Percentiles rank a stretch among this genome's conserved stretches.
These are phyloP conservation scores for Solenodon paradoxus DNA, from an alignment of 2,113 vertebrate genomes.

Conservation along the genomic window DNA sequence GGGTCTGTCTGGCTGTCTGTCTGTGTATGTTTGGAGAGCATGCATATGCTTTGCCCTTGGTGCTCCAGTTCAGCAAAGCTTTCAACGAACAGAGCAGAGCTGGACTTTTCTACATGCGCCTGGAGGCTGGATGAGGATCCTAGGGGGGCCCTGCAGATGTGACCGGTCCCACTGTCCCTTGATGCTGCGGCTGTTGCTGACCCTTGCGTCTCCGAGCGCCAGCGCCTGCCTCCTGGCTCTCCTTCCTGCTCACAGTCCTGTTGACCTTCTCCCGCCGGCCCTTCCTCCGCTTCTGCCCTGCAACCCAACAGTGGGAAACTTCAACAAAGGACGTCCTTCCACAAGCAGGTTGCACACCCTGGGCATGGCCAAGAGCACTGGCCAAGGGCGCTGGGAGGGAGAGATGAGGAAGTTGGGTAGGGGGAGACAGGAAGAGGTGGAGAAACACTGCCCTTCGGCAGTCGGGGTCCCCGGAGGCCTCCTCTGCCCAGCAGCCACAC, in stretches of 20 bases:
- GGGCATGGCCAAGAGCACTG: neutral
- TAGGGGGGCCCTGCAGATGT: conserved; percentile 84
- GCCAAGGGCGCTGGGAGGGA: neutral
- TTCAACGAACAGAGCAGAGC: conserved; percentile 79
- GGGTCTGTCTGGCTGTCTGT: neutral
- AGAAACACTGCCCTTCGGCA: neutral
- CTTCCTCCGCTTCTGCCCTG: conserved; percentile 86
- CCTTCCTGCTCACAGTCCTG: conserved; percentile 82
- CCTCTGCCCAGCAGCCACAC: neutral
- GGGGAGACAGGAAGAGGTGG: neutral
- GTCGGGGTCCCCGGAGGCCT: neutral
- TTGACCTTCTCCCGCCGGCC: conserved; percentile 80
- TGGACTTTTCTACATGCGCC: conserved; percentile 60
- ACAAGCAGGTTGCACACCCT: neutral
- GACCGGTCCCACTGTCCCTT: conserved; percentile 79
- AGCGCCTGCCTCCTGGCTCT: conserved; percentile 82
- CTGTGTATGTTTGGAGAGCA: neutral
- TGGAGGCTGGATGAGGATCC: conserved; percentile 66
- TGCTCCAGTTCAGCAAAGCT: conserved; percentile 78
- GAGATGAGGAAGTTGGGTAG: neutral
- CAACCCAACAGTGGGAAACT: conserved; percentile 11
- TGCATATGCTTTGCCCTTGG: conserved; percentile 58
- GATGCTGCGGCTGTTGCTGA: conserved; percentile 82
- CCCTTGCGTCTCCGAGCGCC: conserved; percentile 85
- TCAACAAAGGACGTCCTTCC: neutral